Conservation (phyloP, 2,797 vertebrate genomes). For the Uromys caudimaculatus region DNA sequence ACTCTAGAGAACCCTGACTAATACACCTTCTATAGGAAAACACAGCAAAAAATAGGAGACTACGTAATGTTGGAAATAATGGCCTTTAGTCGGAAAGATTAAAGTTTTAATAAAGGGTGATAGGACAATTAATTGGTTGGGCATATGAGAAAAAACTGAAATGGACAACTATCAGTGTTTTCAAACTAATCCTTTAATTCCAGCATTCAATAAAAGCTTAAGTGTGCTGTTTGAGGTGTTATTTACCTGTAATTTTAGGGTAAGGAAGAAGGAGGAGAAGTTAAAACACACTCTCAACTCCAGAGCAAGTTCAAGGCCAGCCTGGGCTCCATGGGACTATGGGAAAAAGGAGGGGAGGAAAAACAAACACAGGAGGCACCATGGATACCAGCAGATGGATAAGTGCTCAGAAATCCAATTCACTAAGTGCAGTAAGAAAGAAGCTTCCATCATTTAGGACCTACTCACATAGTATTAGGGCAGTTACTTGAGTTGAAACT, state of each 20-base stretch:
- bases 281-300: neutral
- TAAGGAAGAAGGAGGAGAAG: neutral
- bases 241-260: neutral
- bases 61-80: neutral
- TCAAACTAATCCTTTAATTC: neutral
- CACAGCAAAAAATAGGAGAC: no score
- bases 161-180: neutral
- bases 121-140: neutral
- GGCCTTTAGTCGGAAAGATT: neutral
- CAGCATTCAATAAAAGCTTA: no score
- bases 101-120: no score
- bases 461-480: neutral
- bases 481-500: neutral
- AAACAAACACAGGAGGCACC: neutral
- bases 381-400: neutral
- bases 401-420: neutral
- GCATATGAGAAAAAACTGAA: neutral
- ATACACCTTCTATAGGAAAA: no score
- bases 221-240: no score
- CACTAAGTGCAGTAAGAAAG: neutral
- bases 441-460: neutral
- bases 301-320: neutral
- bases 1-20: no score
- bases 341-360: neutral
- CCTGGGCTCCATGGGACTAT: neutral